A percentile compares a stretch with the other conserved stretches of the same genome.
phyloP scores from a whole-genome alignment of 2,888 invertebrate species.

The Koerneria pararmatus region DNA sequence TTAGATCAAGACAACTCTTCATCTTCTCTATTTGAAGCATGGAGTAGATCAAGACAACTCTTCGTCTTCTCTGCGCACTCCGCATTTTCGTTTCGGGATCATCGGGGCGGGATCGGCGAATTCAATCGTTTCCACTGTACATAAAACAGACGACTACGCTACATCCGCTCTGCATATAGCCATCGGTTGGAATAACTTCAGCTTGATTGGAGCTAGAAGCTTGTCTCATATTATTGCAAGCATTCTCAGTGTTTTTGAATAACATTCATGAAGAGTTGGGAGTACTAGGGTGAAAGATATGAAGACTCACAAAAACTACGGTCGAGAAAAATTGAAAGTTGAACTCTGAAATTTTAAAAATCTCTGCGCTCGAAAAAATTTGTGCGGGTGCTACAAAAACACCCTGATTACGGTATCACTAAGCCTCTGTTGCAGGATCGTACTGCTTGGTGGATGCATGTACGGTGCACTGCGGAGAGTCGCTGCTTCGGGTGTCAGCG shows the following conservation, averaged over 20 bases:
- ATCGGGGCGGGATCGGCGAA: constrained; percentile 73
- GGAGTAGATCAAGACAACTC: constrained; percentile 49
- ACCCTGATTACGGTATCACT: too few relatives aligned
- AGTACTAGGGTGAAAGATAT: too few relatives aligned
- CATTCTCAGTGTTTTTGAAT: too few relatives aligned
- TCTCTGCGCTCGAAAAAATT: too few relatives aligned
- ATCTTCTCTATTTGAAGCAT: constrained; percentile 37
- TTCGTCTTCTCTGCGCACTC: constrained; percentile 52
- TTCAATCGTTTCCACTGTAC: constrained; percentile 75
- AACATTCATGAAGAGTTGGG: too few relatives aligned
- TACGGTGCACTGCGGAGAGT: constrained; percentile 68
- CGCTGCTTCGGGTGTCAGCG: constrained; percentile 70
- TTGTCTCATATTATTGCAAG: not conserved
- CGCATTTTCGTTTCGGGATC: constrained; percentile 69
- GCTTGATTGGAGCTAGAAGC: too few relatives aligned
- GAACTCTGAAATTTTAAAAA: too few relatives aligned
- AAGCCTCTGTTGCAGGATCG: constrained; percentile 66
- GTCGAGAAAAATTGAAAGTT: too few relatives aligned
- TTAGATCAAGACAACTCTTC: constrained; percentile 38
- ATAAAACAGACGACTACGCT: constrained; percentile 75
- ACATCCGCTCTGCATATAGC: constrained; percentile 80
- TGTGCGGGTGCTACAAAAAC: too few relatives aligned
- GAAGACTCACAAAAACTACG: too few relatives aligned
- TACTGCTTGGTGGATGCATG: constrained; percentile 74
- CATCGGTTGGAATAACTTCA: constrained; percentile 67